These are phyloP conservation scores for Plebejus melissa DNA, from an alignment of 2,888 invertebrate genomes.

Conservation along the genomic window DNA sequence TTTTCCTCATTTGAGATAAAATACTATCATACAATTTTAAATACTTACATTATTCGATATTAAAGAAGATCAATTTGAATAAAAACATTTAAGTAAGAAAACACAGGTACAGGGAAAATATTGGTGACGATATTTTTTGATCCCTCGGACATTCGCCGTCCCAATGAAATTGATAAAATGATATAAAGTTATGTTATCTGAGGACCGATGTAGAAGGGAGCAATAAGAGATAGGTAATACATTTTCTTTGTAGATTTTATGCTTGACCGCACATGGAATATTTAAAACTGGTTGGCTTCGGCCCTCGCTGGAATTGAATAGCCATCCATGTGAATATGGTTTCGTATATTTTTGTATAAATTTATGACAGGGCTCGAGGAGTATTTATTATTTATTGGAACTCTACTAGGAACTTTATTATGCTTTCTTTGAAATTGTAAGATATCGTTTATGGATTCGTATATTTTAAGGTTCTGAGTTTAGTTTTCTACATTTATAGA, in stretches of 20 bases:
- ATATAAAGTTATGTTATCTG: constrained; percentile 33
- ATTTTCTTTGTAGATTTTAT: constrained; percentile 76
- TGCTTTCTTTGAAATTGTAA: constrained; percentile 31
- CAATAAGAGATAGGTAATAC: constrained; percentile 75
- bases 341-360: constrained; percentile 51
- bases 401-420: constrained; percentile 23
- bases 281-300: constrained; percentile 66
- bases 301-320: constrained; percentile 61
- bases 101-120: constrained; percentile 18
- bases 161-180: constrained; percentile 35
- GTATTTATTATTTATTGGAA: constrained; percentile 36
- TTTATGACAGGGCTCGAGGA: constrained; percentile 38
- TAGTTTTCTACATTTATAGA: background rate
- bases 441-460: constrained; percentile 26
- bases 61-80: too few species aligned
- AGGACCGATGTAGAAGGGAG: constrained; percentile 54
- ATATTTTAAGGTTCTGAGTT: constrained; percentile 9
- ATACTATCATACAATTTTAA: too few species aligned
- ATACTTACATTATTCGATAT: background rate
- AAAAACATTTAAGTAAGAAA: background rate
- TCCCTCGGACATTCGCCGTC: constrained; percentile 33
- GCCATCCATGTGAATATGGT: constrained; percentile 61
- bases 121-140: constrained; percentile 31
- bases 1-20: too few species aligned
- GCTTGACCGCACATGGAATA: constrained; percentile 76